phyloP scores from a whole-genome alignment of 2,113 vertebrate species.

The Vombatus ursinus region DNA sequence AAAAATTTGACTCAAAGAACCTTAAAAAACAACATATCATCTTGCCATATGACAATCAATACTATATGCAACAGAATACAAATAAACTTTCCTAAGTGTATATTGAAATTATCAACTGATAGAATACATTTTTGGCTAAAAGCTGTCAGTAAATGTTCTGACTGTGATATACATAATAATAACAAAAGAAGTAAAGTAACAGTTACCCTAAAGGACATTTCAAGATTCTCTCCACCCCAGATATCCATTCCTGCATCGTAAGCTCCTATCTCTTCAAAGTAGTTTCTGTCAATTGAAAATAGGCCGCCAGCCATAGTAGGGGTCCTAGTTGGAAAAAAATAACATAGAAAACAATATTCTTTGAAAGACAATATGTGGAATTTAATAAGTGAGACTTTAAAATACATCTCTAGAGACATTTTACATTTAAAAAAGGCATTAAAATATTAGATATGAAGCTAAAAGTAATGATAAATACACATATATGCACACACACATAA shows the following conservation, averaged over 20 bases:
- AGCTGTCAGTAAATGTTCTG: conserved; percentile 54
- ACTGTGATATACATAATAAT: conserved; percentile 49
- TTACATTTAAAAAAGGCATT: conserved; percentile 55
- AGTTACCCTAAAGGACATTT: conserved; percentile 99
- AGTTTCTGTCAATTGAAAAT: conserved; percentile 97
- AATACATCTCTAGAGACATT: conserved; percentile 75
- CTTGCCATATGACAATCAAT: conserved; percentile 11
- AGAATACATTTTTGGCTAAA: conserved; percentile 52
- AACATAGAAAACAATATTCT: conserved; percentile 79
- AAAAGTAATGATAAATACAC: neutral
- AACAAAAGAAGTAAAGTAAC: conserved; percentile 81
- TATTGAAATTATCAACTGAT: conserved; percentile 31
- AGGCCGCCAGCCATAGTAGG: conserved; percentile 99
- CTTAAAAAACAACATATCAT: conserved; percentile 25
- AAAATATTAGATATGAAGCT: conserved; percentile 43
- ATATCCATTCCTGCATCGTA: conserved; percentile 99
- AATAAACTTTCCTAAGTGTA: neutral
- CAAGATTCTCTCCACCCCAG: conserved; percentile 99
- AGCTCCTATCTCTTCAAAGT: conserved; percentile 99
- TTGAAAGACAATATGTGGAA: conserved; percentile 81
- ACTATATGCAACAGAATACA: conserved; percentile 61
- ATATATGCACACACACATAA: neutral
- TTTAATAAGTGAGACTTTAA: conserved; percentile 71
- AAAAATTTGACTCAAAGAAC: neutral
- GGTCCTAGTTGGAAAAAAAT: conserved; percentile 90